Evolutionary conservation across 1,140 invertebrate species (phyloP).

Genomic region (Lutraria rhynchaena): DNA sequence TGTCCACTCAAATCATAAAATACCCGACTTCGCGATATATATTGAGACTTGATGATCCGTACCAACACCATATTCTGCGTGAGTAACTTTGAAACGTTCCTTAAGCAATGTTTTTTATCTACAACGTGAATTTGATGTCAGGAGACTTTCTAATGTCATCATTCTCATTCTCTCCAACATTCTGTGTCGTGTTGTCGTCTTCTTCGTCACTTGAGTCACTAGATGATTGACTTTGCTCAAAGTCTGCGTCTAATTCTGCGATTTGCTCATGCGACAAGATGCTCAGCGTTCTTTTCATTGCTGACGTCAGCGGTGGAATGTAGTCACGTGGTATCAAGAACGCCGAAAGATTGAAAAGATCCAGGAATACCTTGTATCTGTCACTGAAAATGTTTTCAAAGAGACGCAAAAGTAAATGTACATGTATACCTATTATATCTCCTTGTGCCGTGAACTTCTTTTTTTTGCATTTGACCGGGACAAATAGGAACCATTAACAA

Average conservation of each 20-base stretch:
- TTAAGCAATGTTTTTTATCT: too few relatives aligned
- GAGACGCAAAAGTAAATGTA: background rate
- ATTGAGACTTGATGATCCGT: too few relatives aligned
- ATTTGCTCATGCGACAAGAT: slow-evolving; percentile 65
- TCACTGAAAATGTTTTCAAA: slow-evolving; percentile 87
- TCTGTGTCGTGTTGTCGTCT: too few relatives aligned
- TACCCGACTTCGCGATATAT: too few relatives aligned
- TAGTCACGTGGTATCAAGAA: slow-evolving; percentile 95
- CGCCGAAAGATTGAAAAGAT: slow-evolving; percentile 98
- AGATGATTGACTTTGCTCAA: slow-evolving; percentile 18
- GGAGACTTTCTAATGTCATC: background rate
- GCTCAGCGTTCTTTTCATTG: slow-evolving; percentile 85
- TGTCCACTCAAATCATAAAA: too few relatives aligned
- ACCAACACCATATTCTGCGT: too few relatives aligned
- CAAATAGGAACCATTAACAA: too few relatives aligned
- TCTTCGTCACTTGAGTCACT: slow-evolving; percentile 1
- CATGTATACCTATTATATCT: background rate
- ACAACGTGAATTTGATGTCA: background rate
- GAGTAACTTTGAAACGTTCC: too few relatives aligned
- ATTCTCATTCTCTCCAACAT: slow-evolving; percentile 12
- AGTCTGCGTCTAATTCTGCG: slow-evolving; percentile 28
- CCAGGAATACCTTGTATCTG: slow-evolving; percentile 99
- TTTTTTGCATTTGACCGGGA: too few relatives aligned
- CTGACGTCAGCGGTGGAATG: slow-evolving; percentile 92
- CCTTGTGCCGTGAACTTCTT: too few relatives aligned